These are phyloP conservation scores for Cercocebus atys DNA, from an alignment of 2,113 vertebrate species.

Conservation along the genomic window DNA sequence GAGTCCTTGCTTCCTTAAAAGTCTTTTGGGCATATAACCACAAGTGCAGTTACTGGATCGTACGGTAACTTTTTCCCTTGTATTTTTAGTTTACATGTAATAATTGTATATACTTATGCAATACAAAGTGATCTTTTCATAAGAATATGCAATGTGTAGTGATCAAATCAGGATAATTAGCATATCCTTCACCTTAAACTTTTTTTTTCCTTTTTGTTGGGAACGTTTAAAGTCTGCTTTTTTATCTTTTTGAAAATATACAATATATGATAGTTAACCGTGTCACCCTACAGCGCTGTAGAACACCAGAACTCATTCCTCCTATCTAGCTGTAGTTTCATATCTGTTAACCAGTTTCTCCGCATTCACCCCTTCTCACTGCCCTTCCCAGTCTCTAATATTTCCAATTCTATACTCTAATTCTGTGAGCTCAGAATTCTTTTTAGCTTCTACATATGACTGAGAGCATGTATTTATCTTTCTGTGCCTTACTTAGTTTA, in stretches of 20 bases:
- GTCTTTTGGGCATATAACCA: background rate
- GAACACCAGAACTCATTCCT: background rate
- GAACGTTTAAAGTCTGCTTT: background rate
- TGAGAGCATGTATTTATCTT: background rate
- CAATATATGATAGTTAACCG: background rate
- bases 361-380: background rate
- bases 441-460: background rate
- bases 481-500: background rate
- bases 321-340: background rate
- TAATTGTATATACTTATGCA: background rate
- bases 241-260: background rate
- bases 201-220: background rate
- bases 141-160: background rate
- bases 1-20: background rate
- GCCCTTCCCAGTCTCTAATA: background rate
- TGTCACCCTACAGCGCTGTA: background rate
- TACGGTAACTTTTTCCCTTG: background rate
- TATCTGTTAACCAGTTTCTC: background rate
- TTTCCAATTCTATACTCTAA: background rate
- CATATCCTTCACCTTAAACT: background rate
- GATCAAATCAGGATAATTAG: background rate
- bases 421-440: background rate
- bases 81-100: background rate
- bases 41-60: constrained; percentile 16
- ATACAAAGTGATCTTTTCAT: background rate